Evolutionary conservation across 1,140 invertebrate species (phyloP).

Genomic region (Drosophila ananassae): DNA sequence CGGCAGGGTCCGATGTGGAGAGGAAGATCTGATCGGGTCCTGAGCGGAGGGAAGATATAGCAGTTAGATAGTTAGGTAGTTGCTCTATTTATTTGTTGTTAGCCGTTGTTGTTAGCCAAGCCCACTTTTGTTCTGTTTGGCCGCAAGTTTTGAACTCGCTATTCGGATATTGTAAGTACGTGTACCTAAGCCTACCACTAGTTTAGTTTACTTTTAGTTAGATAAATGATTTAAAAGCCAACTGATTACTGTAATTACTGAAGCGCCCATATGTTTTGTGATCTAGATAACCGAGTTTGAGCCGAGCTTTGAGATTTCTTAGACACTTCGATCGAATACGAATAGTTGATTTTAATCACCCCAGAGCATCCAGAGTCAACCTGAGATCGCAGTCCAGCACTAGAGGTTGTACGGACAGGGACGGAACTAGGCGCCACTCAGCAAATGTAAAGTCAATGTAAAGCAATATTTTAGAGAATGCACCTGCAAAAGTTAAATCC

Average conservation of each 20-base stretch:
- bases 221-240: conserved; percentile 60
- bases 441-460: conserved; percentile 40
- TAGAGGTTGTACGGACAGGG: conserved; percentile 40
- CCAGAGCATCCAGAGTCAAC: background rate
- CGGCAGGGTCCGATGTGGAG: conserved; percentile 41
- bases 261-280: conserved; percentile 31
- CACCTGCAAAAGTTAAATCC: conserved; percentile 34
- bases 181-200: conserved; percentile 53
- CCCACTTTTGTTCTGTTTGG: conserved; percentile 24
- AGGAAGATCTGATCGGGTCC: conserved; percentile 53
- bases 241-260: conserved; percentile 33
- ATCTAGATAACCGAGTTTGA: conserved; percentile 35
- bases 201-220: conserved; percentile 51
- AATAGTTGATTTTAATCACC: conserved; percentile 18
- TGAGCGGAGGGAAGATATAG: conserved; percentile 31
- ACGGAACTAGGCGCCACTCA: background rate
- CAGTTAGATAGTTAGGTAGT: conserved; percentile 53
- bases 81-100: conserved; percentile 48
- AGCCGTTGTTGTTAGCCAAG: conserved; percentile 41
- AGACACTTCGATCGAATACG: conserved; percentile 14
- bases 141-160: conserved; percentile 55
- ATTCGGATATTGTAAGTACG: conserved; percentile 45
- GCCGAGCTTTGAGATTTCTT: conserved; percentile 33
- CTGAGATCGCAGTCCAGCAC: conserved; percentile 29
- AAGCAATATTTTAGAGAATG: conserved; percentile 57